A percentile compares a stretch with the other conserved stretches of the same genome.
Evolutionary conservation across 2,797 vertebrate species (phyloP).

Genomic region (Labeo calbasu): DNA sequence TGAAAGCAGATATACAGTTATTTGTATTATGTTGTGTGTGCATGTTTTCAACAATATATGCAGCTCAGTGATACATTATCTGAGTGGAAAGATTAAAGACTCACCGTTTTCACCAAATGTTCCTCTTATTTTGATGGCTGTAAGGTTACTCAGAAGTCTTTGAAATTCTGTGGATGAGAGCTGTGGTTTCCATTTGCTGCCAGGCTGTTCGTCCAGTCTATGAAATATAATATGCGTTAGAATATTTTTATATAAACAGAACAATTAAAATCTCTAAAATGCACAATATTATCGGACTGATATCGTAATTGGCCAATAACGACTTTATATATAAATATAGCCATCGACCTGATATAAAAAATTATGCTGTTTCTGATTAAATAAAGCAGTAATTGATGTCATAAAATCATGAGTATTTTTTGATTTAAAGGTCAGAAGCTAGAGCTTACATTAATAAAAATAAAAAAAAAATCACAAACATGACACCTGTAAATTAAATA

Average conservation of each 20-base stretch:
- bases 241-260: background rate
- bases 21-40: background rate
- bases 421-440: too few relatives aligned
- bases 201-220: slow-evolving; percentile 85
- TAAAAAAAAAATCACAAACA: too few relatives aligned
- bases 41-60: background rate
- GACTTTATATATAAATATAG: too few relatives aligned
- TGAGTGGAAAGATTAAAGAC: slow-evolving; percentile 13
- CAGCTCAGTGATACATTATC: background rate
- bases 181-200: slow-evolving; percentile 86
- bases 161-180: slow-evolving; percentile 85
- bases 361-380: too few relatives aligned
- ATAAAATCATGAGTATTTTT: too few relatives aligned
- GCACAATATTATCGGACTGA: too few relatives aligned
- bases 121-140: slow-evolving; percentile 86
- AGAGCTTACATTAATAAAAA: too few relatives aligned
- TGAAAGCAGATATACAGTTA: background rate
- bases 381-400: too few relatives aligned
- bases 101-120: slow-evolving; percentile 91
- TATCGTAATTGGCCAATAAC: too few relatives aligned
- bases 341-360: too few relatives aligned
- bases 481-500: too few relatives aligned
- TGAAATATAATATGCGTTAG: background rate
- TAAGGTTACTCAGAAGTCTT: slow-evolving; percentile 88
- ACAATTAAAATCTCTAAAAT: background rate